Conservation (phyloP, 37 sponge, comb jelly and placozoan genomes). For the Mnemiopsis leidyi region DNA sequence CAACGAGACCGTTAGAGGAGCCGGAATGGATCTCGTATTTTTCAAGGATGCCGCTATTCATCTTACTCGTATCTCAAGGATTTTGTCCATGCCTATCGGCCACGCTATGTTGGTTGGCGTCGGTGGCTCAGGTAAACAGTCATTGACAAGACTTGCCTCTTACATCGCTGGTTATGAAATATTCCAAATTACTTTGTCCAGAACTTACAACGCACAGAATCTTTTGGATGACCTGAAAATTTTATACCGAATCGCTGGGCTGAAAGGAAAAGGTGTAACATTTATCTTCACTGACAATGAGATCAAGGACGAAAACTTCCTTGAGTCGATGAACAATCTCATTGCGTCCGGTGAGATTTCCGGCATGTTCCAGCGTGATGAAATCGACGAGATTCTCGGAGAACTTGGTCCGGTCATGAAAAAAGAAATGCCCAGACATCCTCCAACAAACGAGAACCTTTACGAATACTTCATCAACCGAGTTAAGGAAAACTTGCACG, state of each 20-base stretch:
- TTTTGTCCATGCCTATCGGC: conserved; percentile 94
- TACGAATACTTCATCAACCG: conserved; percentile 95
- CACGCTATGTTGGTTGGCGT: conserved; percentile 97
- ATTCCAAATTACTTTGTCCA: conserved; percentile 94
- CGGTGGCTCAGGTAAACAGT: conserved; percentile 99
- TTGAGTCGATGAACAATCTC: conserved; percentile 99
- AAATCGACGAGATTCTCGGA: conserved; percentile 91
- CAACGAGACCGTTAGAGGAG: conserved; percentile 95
- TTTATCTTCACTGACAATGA: conserved; percentile 99
- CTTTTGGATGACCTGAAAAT: conserved; percentile 95
- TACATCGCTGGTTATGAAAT: conserved; percentile 99
- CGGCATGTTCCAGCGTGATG: conserved; percentile 91
- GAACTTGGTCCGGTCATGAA: conserved; percentile 98
- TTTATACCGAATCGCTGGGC: conserved; percentile 87
- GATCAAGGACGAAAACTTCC: conserved; percentile 98
- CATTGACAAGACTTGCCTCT: conserved; percentile 96
- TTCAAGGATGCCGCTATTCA: conserved; percentile 99
- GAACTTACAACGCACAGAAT: conserved; percentile 95
- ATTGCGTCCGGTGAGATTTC: conserved; percentile 96
- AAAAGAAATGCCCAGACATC: conserved; percentile 90
- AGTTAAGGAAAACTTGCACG: conserved; percentile 94
- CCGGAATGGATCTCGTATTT: conserved; percentile 99
- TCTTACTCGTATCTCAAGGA: conserved; percentile 86
- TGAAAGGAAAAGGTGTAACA: conserved; percentile 89
- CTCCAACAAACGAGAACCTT: conserved; percentile 97